Evolutionary conservation across 2,888 invertebrate species (phyloP), one percentile per base, ranked within the genome.

Genomic region (Monopis laevigella): DNA sequence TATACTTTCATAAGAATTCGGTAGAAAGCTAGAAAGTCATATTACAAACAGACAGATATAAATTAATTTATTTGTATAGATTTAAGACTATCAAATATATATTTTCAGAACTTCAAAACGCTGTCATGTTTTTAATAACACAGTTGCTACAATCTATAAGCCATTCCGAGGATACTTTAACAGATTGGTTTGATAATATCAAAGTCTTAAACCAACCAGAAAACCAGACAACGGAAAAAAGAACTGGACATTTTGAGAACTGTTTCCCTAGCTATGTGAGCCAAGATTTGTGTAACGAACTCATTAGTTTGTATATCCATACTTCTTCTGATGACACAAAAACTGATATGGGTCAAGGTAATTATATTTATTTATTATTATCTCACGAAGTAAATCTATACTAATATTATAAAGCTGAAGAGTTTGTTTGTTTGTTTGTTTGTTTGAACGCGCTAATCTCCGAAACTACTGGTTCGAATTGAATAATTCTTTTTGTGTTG

Each of bases 241-340:
- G 3, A 32, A 19, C 12, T n/a, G 32, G 6, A 24, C 6, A 32
- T 32, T 5, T 14, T 34, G n/a, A 11, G 1, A 65, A 71, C 32
- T 80, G 78, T 30, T 68, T 57, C 12, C 77, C 78, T 0, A 75
- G 74, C 41, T 75, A 62, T 39, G 53, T 74, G 48, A 55, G 62
- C 0, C 77, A 80, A 41, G 66, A 73, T 32, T 42, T 70, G 19
- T 70, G 68, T 44, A 69, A 67, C 52, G 49, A 56, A 1, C 48
- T 80, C 13, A 61, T 77, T 11, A 48, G 53, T 39, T 45, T 65
- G 2, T 74, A 66, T 43, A 60, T 56, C 43, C 60, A 62, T 41
- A 45, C 61, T 14, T 58, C 62, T 6, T 26, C 52, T 41, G 65
- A 71, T 18, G 56, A 55, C 34, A 62, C 59, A 26, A 57, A 59